Evolutionary conservation across 37 sponge, comb jelly and placozoan species (phyloP), one percentile per base, ranked within the genome.

Genomic region (Petrosia ficiformis): DNA sequence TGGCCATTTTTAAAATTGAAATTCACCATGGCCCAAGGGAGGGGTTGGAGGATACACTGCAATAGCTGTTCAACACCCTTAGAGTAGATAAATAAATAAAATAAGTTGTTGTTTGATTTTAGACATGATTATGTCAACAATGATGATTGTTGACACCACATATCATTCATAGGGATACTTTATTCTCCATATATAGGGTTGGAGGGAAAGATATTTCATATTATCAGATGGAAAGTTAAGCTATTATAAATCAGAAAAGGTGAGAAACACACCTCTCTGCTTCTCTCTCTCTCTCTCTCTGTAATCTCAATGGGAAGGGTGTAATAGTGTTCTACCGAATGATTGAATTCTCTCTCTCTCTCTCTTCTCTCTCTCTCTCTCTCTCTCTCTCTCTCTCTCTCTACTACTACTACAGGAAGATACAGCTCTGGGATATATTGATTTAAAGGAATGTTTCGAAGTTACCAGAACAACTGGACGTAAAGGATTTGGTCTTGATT

Each of bases 151-250:
- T 28, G 4, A 71, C 57, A 6, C 2, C 70, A 4, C 32, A 32
- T 68, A 38, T 4, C 38, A n/a, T n/a, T n/a, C n/a, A n/a, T n/a
- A n/a, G n/a, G n/a, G n/a, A n/a, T n/a, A n/a, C n/a, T n/a, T n/a
- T 3, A 32, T 34, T 57, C 35, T n/a, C 30, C 32, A 73, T 58
- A 19, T 44, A 3, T 33, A 86, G 87, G 81, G 81, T 6, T 86
- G 87, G 87, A 80, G 80, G 67, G 81, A 86, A 26, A n/a, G 87
- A 24, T 86, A 80, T 28, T 80, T 80, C 60, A 70, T 80, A 28
- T 77, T 86, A 19, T 24, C 38, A 39, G 60, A 86, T 61, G 87
- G 87, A 5, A 86, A 76, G 36, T 48, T 86, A 32, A 68, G 38
- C 39, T 86, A 86, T 57, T 86, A 61, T 69, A 86, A 80, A 29